Evolutionary conservation across 2,888 invertebrate species (phyloP), one percentile per base, ranked within the genome.

Genomic region (Melikaiella ostensackeni): DNA sequence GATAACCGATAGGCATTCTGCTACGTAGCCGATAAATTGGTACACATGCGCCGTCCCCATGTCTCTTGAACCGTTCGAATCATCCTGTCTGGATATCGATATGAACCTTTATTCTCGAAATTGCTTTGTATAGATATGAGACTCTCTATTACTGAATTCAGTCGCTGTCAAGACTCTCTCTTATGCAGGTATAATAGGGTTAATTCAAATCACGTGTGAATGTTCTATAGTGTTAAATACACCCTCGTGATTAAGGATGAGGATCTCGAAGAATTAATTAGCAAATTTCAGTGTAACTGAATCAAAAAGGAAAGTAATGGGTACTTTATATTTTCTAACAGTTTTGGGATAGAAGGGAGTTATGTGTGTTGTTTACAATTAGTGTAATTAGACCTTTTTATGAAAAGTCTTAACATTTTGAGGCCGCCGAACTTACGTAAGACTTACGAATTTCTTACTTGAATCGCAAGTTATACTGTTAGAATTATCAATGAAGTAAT

Each of bases 1-100:
- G 85, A 87, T 89, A 88, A 88, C 85, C 86, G 86, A 87, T 88
- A 86, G 84, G 84, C 84, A 84, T 83, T 81, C 83, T 80, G 83
- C 83, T 84, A 84, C 82, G 81, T 83, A 81, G 83, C 83, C 84
- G 85, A 85, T 86, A 87, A 86, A 87, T 86, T 87, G 84, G 80
- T 84, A 83, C 85, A 84, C 82, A 81, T 76, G 79, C 80, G 77
- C 80, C 81, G 74, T 79, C 78, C 77, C 75, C 35, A 62, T 75
- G 76, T 80, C 77, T 75, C 77, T 75, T 75, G 59, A 77, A 76
- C 61, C 76, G 70, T 59, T 50, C 30, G 62, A 62, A 50, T 70
- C 30, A 70, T 70, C 70, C 33, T 1, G 9, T 19, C 27, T 30
- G 19, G 50, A 30, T 50, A 70, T 70, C 70, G 70, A 70, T n/a